Percentiles rank a stretch among this genome's conserved stretches.
Evolutionary conservation across 1,140 invertebrate species (phyloP).

Genomic region (Pristionchus pacificus): DNA sequence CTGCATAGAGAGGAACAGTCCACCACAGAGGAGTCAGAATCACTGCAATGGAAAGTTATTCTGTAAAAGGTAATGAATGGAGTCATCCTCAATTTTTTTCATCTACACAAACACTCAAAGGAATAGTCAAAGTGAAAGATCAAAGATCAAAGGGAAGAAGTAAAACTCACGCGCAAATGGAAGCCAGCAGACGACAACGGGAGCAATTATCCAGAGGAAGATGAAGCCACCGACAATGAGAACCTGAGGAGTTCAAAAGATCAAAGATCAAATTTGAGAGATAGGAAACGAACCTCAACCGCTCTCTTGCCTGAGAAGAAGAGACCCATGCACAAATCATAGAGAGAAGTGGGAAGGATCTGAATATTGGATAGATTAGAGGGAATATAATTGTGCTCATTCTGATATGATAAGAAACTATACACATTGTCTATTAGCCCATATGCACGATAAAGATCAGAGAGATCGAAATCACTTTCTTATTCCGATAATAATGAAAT

Average conservation of each 20-base stretch:
- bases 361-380: not conserved
- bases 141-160: not conserved
- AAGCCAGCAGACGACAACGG: conserved; percentile 33
- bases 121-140: not conserved
- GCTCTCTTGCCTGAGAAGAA: not conserved
- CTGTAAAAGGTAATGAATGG: too few species aligned
- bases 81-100: too few species aligned
- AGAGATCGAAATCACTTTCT: too few species aligned
- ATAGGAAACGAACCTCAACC: not conserved
- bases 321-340: not conserved
- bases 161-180: not conserved
- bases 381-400: not conserved
- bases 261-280: not conserved
- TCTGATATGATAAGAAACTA: too few species aligned
- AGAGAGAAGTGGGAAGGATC: too few species aligned
- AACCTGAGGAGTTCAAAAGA: conserved; percentile 4
- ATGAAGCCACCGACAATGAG: conserved; percentile 32
- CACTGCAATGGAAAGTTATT: conserved; percentile 28
- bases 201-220: conserved; percentile 37
- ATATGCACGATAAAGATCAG: not conserved
- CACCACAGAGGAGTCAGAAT: conserved; percentile 30
- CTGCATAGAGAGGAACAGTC: conserved; percentile 27
- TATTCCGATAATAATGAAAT: too few species aligned
- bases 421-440: too few species aligned
- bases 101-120: not conserved